These are phyloP conservation scores for Coleophora flavipennella DNA, from an alignment of 2,888 invertebrate species.

Conservation along the genomic window DNA sequence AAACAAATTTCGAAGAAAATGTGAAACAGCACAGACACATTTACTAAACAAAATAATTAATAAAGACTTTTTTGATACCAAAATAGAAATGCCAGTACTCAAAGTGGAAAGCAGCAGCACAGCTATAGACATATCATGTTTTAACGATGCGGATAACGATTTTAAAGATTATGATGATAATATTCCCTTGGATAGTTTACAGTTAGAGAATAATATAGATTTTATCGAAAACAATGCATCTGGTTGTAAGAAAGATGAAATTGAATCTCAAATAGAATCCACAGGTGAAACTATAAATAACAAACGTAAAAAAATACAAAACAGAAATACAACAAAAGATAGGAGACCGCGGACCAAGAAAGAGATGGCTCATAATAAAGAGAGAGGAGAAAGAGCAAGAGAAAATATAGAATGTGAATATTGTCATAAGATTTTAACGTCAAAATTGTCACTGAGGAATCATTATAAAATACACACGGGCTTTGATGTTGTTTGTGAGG, in stretches of 20 bases:
- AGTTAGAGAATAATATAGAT: background rate
- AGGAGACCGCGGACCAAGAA: slow-evolving; percentile 18
- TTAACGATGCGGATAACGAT: slow-evolving; percentile 16
- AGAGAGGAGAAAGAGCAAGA: slow-evolving; percentile 24
- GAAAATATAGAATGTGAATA: slow-evolving; percentile 34
- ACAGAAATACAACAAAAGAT: slow-evolving; percentile 32
- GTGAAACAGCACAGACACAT: slow-evolving; percentile 20
- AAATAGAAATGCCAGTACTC: slow-evolving; percentile 28
- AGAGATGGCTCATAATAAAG: slow-evolving; percentile 36
- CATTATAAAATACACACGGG: slow-evolving; percentile 63
- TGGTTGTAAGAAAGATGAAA: background rate
- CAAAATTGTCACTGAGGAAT: slow-evolving; percentile 48
- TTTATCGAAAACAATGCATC: background rate
- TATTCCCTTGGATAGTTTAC: slow-evolving; percentile 23
- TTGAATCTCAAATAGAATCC: slow-evolving; percentile 14
- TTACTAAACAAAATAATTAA: slow-evolving; percentile 16
- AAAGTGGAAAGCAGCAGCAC: background rate
- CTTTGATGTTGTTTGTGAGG: slow-evolving; percentile 52
- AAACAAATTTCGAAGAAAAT: slow-evolving; percentile 26
- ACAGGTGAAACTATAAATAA: slow-evolving; percentile 14
- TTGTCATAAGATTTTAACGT: slow-evolving; percentile 11
- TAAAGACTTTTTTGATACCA: slow-evolving; percentile 17
- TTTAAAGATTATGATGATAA: slow-evolving; percentile 33
- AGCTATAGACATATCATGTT: background rate
- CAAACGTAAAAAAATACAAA: slow-evolving; percentile 9